Conservation (phyloP, 2,113 vertebrate genomes). For the Gavialis gangeticus region DNA sequence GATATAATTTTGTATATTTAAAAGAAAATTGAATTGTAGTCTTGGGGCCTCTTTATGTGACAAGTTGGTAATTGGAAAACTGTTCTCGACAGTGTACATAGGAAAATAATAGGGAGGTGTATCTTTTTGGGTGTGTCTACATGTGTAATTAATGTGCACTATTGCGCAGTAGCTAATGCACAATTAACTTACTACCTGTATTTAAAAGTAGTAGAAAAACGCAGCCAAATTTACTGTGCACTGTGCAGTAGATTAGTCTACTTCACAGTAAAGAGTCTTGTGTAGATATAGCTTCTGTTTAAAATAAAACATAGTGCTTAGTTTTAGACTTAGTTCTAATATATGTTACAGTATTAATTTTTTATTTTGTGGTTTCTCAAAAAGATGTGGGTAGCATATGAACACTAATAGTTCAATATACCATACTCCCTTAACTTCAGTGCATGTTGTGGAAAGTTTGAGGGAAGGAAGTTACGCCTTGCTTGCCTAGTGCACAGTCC, state of each 20-base stretch:
- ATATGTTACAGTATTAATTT: neutral
- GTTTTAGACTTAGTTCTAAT: neutral
- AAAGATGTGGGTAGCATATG: neutral
- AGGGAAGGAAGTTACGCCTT: neutral
- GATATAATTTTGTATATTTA: neutral
- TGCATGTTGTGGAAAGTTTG: neutral
- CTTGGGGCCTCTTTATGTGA: neutral
- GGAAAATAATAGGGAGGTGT: neutral
- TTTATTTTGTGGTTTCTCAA: neutral
- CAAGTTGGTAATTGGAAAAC: slow-evolving; percentile 25
- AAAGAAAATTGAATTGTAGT: neutral
- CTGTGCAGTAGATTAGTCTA: too few relatives aligned
- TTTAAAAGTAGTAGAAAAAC: too few relatives aligned
- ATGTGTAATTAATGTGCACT: too few relatives aligned
- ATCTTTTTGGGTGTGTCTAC: too few relatives aligned
- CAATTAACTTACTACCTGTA: too few relatives aligned
- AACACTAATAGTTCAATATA: neutral
- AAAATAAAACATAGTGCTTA: neutral
- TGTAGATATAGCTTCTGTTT: neutral
- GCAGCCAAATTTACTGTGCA: too few relatives aligned
- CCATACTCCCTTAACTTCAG: neutral
- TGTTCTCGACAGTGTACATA: neutral
- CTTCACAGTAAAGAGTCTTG: too few relatives aligned
- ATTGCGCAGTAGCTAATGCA: too few relatives aligned
- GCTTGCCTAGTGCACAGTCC: neutral